These are phyloP conservation scores for Zaprionus africanus DNA, from an alignment of 1,140 invertebrate genomes.

Conservation along the genomic window DNA sequence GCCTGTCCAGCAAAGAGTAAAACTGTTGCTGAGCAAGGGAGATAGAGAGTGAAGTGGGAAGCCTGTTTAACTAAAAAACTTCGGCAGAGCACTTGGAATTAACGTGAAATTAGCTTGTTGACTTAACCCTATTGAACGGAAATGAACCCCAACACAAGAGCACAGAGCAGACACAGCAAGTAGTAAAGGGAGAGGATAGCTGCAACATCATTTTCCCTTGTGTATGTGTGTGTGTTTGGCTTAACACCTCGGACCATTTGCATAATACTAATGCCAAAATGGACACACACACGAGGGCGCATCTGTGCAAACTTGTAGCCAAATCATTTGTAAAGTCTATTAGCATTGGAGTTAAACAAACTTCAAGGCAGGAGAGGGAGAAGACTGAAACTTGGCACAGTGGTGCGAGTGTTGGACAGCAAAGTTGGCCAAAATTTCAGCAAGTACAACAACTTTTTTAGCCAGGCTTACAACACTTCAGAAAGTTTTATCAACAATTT, in stretches of 20 bases:
- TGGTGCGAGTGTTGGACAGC: constrained; percentile 14
- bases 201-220: constrained; percentile 8
- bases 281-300: neutral
- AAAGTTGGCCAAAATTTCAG: neutral
- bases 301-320: constrained; percentile 41
- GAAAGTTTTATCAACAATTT: neutral
- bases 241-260: constrained; percentile 38
- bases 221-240: neutral
- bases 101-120: constrained; percentile 57
- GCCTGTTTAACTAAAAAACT: neutral
- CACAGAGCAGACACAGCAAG: constrained; percentile 17
- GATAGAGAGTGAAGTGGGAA: neutral
- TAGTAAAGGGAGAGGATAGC: neutral
- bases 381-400: constrained; percentile 19
- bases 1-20: constrained; percentile 2
- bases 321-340: constrained; percentile 79
- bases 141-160: constrained; percentile 48
- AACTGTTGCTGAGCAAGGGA: neutral
- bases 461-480: neutral
- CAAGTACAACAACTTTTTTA: neutral
- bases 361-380: constrained; percentile 22
- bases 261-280: constrained; percentile 28
- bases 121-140: constrained; percentile 59
- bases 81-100: constrained; percentile 49
- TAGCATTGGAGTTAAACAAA: constrained; percentile 69